Base-by-base conservation (phyloP, 64 coral and sea anemone genomes). In the Pocillopora damicornis region DNA sequence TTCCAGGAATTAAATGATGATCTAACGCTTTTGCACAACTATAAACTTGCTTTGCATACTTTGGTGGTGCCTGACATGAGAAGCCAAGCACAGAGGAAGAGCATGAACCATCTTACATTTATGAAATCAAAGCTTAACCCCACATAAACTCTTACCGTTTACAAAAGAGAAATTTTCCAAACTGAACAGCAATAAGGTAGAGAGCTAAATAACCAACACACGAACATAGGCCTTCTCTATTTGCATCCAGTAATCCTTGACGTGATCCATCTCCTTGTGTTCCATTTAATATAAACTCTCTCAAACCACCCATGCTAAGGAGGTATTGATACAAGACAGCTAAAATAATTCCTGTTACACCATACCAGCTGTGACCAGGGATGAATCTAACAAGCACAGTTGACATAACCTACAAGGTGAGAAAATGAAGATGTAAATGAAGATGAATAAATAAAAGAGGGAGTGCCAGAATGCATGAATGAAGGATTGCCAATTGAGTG, bases 221-320 rank as follows among this genome's bases (percentile, higher is more conserved):
- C 15, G 97, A 99, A 85, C 81, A 87, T 2, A 99, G 22, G 8
- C 97, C 97, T 89, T 99, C 97, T 35, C 97, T 76, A 37, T 99
- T 99, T 36, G 97, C 97, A 95, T 99, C 88, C 62, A 99, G 30
- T 15, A 99, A 61, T 60, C 79, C 88, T 83, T 63, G 42, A 6
- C 97, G 91, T 30, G 93, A 95, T 9, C 93, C 78, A 87, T 95
- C 76, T n/a, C 86, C 93, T 26, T 78, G 35, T 71, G 88, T 99
- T 69, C 93, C 97, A 81, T 91, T 36, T 11, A 99, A 22, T 13
- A 99, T 45, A 73, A 99, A 95, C 15, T 89, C 58, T 60, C 83
- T 76, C 72, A 99, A 86, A 20, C 90, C 93, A 86, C 42, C 13
- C 2, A 45, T 78, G 1, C 84, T 89, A 3, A 99, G 82, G 35